phyloP scores from a whole-genome alignment of 1,140 invertebrate species.

The Drosophila gunungcola region DNA sequence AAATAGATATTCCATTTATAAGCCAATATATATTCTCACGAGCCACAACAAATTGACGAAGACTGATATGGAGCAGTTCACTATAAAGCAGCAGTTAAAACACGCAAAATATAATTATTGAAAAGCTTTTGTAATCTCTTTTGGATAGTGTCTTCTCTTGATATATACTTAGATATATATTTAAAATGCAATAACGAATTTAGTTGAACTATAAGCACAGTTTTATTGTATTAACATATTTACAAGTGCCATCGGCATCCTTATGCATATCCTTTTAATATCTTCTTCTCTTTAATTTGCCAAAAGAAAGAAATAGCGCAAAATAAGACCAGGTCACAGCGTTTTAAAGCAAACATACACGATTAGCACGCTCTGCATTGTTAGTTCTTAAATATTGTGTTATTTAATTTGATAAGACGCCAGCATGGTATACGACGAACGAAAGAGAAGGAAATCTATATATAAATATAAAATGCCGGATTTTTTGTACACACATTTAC shows the following conservation, averaged over 20 bases:
- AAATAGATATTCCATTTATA: conserved; percentile 59
- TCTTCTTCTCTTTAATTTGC: conserved; percentile 53
- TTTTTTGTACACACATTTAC: conserved; percentile 63
- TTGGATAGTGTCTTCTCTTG: conserved; percentile 52
- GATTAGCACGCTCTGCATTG: conserved; percentile 66
- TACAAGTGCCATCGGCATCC: conserved; percentile 70
- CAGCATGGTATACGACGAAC: conserved; percentile 68
- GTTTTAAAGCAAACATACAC: conserved; percentile 30
- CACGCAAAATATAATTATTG: conserved; percentile 35
- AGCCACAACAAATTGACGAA: conserved; percentile 67
- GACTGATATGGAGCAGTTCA: conserved; percentile 72
- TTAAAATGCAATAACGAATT: conserved; percentile 67
- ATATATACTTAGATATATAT: conserved; percentile 30
- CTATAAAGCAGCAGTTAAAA: conserved; percentile 32
- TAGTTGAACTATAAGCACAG: conserved; percentile 77
- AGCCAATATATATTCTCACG: conserved; percentile 74
- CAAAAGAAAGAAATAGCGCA: conserved; percentile 38
- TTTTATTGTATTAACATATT: conserved; percentile 53
- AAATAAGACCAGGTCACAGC: conserved; percentile 24
- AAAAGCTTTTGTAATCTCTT: conserved; percentile 70
- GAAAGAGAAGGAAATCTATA: conserved; percentile 10
- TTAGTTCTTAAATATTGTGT: conserved; percentile 76
- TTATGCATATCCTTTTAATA: conserved; percentile 73
- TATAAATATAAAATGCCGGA: conserved; percentile 49
- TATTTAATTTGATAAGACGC: conserved; percentile 77